Percentiles rank a stretch among this genome's conserved stretches.
phyloP scores from a whole-genome alignment of 2,888 invertebrate species.

The Ichneumoninae sp. region DNA sequence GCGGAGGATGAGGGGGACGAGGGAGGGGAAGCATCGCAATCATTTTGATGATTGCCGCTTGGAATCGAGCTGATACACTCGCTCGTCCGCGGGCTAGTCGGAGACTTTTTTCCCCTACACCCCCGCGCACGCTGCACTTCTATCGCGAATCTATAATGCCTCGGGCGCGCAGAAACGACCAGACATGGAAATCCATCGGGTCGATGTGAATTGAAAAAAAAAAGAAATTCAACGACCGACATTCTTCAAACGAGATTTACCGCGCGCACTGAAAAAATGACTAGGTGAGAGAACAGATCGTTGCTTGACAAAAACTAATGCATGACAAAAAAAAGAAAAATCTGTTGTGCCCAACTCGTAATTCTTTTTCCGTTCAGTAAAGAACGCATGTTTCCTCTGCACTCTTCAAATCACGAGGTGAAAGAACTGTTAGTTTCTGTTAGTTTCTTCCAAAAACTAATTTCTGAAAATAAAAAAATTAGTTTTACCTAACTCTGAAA shows the following conservation, averaged over 20 bases:
- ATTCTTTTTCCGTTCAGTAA: no score
- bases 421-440: no score
- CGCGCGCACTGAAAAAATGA: no score
- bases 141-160: slow-evolving; percentile 10
- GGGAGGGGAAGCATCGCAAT: slow-evolving; percentile 67
- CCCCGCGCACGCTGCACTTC: background rate
- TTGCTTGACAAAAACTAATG: background rate
- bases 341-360: no score
- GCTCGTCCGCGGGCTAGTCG: background rate
- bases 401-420: no score
- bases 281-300: no score
- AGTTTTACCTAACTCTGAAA: no score
- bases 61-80: background rate
- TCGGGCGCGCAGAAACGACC: background rate
- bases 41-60: slow-evolving; percentile 74
- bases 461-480: background rate
- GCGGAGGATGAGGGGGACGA: slow-evolving; percentile 38
- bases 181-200: background rate
- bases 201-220: background rate
- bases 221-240: background rate
- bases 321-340: no score
- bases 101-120: background rate
- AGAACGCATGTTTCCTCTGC: no score
- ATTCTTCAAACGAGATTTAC: background rate
- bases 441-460: background rate